Base-by-base conservation (phyloP, 2,797 vertebrate species). In the Ammospiza maritima region DNA sequence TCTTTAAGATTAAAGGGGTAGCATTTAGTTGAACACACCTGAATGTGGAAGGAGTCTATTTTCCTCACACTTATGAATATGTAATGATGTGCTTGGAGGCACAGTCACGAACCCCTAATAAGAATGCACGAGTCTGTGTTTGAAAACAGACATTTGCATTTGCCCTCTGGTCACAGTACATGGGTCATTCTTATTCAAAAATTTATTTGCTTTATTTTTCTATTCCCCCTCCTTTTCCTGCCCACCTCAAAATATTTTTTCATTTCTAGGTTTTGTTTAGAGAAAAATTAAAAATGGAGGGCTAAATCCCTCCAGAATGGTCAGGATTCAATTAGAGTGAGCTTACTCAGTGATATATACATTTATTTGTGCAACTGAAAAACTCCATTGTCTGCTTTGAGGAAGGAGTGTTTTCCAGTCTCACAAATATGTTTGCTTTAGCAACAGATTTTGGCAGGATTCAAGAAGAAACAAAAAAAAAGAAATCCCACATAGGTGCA, bases 61-160 rank as follows among this genome's bases (percentile, higher is more conserved):
- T 87, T 95, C 95, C 82, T 86, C 85, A 71, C 87, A 47, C 96
- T 97, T 79, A 97, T 97, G 96, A 97, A 98, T 97, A 97, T 95
- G 97, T 90, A 96, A 93, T 88, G 94, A 89, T 96, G 95, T 83
- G 93, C 96, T 97, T 86, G 93, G 96, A 97, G 98, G 96, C 91
- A 50, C 96, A 88, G 96, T 89, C 97, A 94, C 93, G 77, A 91
- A 95, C 96, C 93, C 96, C 91, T 96, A 94, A 95, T 97, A 96
- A 96, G 97, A 97, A 98, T 97, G 95, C 96, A 97, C 91, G 51
- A 91, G 91, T 71, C 97, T 93, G 94, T 94, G 97, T 97, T 97
- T 97, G 97, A 97, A 98, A 98, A 97, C 96, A 96, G 89, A 77
- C 81, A 97, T 97, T 97, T 98, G 97, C 97, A 98, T 98, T 97